Conservation (phyloP, 2,797 vertebrate genomes). For the Heterohyrax brucei region DNA sequence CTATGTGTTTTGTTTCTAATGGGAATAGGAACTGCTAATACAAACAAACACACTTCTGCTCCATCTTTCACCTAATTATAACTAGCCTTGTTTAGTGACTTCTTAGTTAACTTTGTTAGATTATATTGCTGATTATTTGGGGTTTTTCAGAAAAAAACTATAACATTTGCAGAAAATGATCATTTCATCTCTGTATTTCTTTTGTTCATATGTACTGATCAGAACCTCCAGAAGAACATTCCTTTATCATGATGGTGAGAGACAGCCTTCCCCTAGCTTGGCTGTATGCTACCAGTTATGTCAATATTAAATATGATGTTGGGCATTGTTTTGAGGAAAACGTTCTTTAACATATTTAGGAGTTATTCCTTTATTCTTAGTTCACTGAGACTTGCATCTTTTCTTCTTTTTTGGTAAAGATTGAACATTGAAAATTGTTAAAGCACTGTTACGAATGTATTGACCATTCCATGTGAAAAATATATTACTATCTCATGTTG, state of each 20-base stretch:
- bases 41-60: not conserved
- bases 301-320: not conserved
- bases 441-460: not conserved
- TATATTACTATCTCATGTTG: not conserved
- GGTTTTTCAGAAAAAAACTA: not conserved
- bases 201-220: not conserved
- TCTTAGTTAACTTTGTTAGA: slow-evolving; percentile 39
- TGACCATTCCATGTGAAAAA: not conserved
- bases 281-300: not conserved
- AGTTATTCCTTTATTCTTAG: slow-evolving; percentile 42
- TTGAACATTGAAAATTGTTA: not conserved
- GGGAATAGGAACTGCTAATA: not conserved
- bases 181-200: slow-evolving; percentile 32
- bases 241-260: not conserved
- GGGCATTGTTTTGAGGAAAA: not conserved
- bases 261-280: not conserved
- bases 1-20: not conserved
- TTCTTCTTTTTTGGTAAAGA: not conserved
- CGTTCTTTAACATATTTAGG: not conserved
- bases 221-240: not conserved
- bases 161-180: not conserved
- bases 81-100: not conserved
- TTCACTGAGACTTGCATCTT: not conserved
- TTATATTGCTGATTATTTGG: not conserved
- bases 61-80: slow-evolving; percentile 10